These are phyloP conservation scores for Aradus depressus DNA, from an alignment of 2,888 invertebrate genomes.

Conservation along the genomic window DNA sequence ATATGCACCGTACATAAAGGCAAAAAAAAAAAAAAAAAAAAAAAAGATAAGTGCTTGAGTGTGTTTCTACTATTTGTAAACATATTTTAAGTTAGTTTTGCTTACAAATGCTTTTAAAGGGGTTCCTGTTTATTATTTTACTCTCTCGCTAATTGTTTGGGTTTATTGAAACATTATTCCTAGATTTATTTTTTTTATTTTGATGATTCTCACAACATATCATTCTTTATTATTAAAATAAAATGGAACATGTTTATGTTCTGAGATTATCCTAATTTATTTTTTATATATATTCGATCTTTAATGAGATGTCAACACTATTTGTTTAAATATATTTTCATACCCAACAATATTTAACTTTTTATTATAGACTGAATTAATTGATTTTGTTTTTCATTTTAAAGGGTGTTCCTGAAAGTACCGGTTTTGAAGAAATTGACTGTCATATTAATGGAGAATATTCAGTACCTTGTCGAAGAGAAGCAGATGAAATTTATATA, in stretches of 20 bases:
- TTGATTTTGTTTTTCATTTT: slow-evolving; percentile 9
- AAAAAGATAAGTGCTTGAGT: too few species aligned
- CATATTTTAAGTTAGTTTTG: too few species aligned
- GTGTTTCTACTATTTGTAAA: too few species aligned
- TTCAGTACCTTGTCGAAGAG: slow-evolving; percentile 63
- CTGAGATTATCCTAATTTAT: background rate
- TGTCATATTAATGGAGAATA: slow-evolving; percentile 84
- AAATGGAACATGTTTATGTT: too few species aligned
- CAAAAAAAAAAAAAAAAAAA: too few species aligned
- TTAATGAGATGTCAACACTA: slow-evolving; percentile 2
- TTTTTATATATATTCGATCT: background rate
- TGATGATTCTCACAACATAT: too few species aligned
- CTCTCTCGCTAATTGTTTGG: too few species aligned
- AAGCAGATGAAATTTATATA: slow-evolving; percentile 76
- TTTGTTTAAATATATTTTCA: too few species aligned
- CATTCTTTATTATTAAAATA: too few species aligned
- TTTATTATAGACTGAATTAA: background rate
- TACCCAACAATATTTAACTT: background rate
- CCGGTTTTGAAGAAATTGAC: slow-evolving; percentile 56
- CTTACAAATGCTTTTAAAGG: background rate
- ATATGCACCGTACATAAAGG: too few species aligned
- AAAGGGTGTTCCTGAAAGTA: slow-evolving; percentile 32
- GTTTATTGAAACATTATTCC: too few species aligned
- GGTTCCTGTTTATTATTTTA: background rate
- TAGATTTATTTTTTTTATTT: too few species aligned